Evolutionary conservation across 2,113 vertebrate genomes (phyloP), one percentile per base, ranked within the genome.

Genomic region (Otus sunia): DNA sequence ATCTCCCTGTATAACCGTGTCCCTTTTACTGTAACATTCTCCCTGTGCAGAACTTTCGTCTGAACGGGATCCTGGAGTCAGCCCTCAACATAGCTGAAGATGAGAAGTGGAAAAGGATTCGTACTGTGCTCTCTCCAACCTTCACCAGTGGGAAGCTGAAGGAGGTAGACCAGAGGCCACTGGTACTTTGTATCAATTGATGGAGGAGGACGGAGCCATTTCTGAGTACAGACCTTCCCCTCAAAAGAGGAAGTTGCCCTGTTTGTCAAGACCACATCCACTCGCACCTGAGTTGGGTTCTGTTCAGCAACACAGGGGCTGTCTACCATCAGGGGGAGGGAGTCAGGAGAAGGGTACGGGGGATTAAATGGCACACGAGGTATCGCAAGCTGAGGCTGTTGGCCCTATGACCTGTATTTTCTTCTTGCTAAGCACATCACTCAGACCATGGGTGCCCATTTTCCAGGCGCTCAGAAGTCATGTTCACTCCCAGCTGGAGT

Each of bases 61-160:
- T 98, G 53, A 98, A 95, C 0, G 98, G 98, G 47, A 76, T 90
- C 3, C 56, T 98, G 72, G 27, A 72, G 0, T 97, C 96, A 0
- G 92, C 97, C 16, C 8, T 98, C 21, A 68, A 20, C 0, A 0
- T 96, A 4, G 92, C 94, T 14, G 58, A 91, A 23, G 98, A 98
- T 76, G 98, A 98, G 21, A 56, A 97, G 36, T 98, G 98, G 98
- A 99, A 78, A 68, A 96, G 97, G 58, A 98, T 98, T 75, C 96
- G 95, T 45, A 88, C 89, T 3, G 73, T 98, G 5, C 93, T 98
- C 15, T 98, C 98, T 27, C 98, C 97, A 9, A 67, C 97, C 9
- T 99, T 98, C 95, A 98, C 98, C 93, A 98, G 96, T 1, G 96
- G 98, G 55, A 97, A 95, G 86, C 97, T 98, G 41, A 98, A 98